Base-by-base conservation (phyloP, 2,797 vertebrate species). In the Mus caroli region DNA sequence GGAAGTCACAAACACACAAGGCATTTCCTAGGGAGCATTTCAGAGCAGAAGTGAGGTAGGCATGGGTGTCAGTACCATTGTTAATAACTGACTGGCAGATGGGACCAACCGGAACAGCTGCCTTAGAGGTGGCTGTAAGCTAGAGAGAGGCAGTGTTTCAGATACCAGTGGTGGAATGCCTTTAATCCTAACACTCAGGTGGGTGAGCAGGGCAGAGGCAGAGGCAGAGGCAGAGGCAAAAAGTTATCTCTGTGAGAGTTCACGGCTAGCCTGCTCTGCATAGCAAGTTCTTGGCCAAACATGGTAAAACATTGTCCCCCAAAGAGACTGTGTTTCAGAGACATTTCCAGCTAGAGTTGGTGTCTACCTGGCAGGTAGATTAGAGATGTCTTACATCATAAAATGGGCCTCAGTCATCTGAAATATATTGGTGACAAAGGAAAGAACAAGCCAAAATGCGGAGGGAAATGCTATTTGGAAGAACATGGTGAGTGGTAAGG, bases 1-100 rank as follows among this genome's bases (percentile, higher is more conserved):
- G 76, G 37, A 82, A 88, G 78, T 82, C 78, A 58, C 54, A 90
- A 69, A n/a, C 50, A 93, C 77, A 60, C 34, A 93, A 82, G 54
- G 24, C 54, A 50, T 54, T 90, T 78, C 50, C 60, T 69, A 84
- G 26, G 22, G 31, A 69, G 76, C 67, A 20, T 83, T 58, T 88
- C 58, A 79, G 31, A 37, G 79, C 28, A 64, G 73, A 83, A 77
- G 37, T 1, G 43, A 37, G 67, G 50, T 46, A n/a, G 52, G 56
- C 34, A 34, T 2, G 34, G 0, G 3, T 73, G 80, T 64, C 54
- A 31, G 22, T 89, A 75, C 77, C 56, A 78, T 73, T 12, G 8
- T 56, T 26, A n/a, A 43, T 50, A 69, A 46, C 5, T 58, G 71
- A 56, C 0, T 64, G 62, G 34, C 64, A 77, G 71, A 54, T 64